These are phyloP conservation scores for Nowickia ferox DNA, from an alignment of 2,888 invertebrate species.

Conservation along the genomic window DNA sequence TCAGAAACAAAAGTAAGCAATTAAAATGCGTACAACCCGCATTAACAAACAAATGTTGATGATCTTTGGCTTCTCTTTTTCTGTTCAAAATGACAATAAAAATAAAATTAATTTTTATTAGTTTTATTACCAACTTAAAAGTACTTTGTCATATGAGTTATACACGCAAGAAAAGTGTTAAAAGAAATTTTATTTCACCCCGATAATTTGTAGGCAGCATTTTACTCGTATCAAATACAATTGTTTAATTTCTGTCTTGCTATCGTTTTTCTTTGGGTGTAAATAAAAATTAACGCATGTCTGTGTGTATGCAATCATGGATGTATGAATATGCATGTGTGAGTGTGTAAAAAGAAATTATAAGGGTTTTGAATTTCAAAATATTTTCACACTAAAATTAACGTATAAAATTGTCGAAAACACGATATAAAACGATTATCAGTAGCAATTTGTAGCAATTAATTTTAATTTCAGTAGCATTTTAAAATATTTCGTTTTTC, in stretches of 20 bases:
- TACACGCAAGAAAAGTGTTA: conserved; percentile 11
- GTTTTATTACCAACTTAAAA: conserved; percentile 44
- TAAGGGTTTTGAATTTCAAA: conserved; percentile 50
- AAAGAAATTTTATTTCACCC: conserved; percentile 12
- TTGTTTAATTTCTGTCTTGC: conserved; percentile 1
- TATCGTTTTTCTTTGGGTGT: conserved; percentile 43
- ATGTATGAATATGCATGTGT: not conserved
- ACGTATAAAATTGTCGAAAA: conserved; percentile 59
- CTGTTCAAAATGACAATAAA: conserved; percentile 55
- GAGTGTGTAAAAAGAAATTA: conserved; percentile 16
- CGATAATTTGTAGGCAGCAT: conserved; percentile 10
- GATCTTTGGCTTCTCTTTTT: conserved; percentile 2
- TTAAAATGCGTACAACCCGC: conserved; percentile 70
- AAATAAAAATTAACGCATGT: not conserved
- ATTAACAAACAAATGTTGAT: conserved; percentile 57
- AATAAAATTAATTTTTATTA: conserved; percentile 66
- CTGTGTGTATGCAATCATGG: not conserved
- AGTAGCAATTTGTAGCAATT: conserved; percentile 56
- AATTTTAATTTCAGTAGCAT: conserved; percentile 27
- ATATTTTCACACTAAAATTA: conserved; percentile 56
- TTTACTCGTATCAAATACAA: not conserved
- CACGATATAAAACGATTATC: conserved; percentile 67
- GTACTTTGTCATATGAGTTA: conserved; percentile 16
- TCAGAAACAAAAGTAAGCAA: conserved; percentile 40
- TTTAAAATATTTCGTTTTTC: conserved; percentile 5